Evolutionary conservation across 2,113 vertebrate species (phyloP).

Genomic region (Cnemophilus loriae): DNA sequence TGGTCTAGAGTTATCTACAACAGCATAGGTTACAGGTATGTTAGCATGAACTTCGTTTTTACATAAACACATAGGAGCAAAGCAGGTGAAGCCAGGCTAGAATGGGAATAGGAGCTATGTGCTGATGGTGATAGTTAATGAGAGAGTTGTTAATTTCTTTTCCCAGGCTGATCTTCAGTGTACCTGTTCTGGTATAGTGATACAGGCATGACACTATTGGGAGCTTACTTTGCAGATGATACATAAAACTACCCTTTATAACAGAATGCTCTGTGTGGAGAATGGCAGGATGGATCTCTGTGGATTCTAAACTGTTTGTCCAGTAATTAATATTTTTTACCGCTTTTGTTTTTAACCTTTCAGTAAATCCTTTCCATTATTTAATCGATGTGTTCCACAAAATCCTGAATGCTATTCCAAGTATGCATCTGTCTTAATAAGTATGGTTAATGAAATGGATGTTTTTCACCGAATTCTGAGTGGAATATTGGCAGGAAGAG

Average conservation of each 20-base stretch:
- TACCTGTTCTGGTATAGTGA: neutral
- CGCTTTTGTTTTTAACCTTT: constrained; percentile 32
- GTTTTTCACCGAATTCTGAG: constrained; percentile 72
- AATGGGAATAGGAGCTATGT: neutral
- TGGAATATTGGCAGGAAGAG: constrained; percentile 75
- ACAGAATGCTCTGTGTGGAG: neutral
- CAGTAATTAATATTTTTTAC: neutral
- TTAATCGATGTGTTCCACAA: constrained; percentile 78
- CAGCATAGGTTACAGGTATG: neutral
- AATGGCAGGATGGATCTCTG: neutral
- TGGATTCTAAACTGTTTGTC: neutral
- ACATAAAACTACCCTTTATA: neutral
- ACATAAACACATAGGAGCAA: neutral
- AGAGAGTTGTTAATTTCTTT: neutral
- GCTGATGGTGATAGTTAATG: neutral
- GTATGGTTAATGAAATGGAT: constrained; percentile 69
- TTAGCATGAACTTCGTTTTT: neutral
- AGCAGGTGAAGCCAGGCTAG: neutral
- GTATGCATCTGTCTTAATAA: constrained; percentile 67
- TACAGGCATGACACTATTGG: neutral
- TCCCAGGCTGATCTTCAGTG: neutral
- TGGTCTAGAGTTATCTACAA: neutral
- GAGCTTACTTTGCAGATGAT: neutral
- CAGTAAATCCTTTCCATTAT: constrained; percentile 75
- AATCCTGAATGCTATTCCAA: constrained; percentile 74